phyloP scores from a whole-genome alignment of 2,113 vertebrate genomes.

The Chrysemys picta region DNA sequence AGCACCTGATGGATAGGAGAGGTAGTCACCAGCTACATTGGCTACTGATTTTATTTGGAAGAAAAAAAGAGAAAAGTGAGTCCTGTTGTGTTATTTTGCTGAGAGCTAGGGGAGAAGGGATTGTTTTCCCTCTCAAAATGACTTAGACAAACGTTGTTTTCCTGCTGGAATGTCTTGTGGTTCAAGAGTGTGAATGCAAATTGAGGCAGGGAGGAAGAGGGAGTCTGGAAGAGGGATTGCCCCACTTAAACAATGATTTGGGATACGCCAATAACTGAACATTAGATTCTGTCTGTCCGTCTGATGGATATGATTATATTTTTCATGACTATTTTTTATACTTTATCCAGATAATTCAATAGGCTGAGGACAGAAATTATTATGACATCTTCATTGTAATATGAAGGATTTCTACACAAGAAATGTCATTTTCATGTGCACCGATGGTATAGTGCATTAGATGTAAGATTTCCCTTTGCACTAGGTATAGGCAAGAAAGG shows the following conservation, averaged over 20 bases:
- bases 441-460: fast-evolving
- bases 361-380: not conserved
- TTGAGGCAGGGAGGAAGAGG: fast-evolving
- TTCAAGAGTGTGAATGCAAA: not conserved
- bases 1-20: not conserved
- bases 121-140: not conserved
- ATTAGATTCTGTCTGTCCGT: not conserved
- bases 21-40: not conserved
- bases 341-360: not conserved
- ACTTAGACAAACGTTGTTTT: not conserved
- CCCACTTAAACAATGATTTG: not conserved
- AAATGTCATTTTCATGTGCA: not conserved
- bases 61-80: not conserved
- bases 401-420: fast-evolving
- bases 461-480: not conserved
- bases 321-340: not conserved
- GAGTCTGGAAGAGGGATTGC: not conserved
- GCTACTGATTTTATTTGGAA: not conserved
- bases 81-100: not conserved
- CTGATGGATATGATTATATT: not conserved
- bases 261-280: not conserved
- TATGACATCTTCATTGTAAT: not conserved
- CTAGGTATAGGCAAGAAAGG: not conserved
- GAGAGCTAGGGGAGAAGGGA: not conserved
- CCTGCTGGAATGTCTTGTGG: not conserved